Evolutionary conservation across 2,888 invertebrate species (phyloP).

Genomic region (Ptychoptera albimana): DNA sequence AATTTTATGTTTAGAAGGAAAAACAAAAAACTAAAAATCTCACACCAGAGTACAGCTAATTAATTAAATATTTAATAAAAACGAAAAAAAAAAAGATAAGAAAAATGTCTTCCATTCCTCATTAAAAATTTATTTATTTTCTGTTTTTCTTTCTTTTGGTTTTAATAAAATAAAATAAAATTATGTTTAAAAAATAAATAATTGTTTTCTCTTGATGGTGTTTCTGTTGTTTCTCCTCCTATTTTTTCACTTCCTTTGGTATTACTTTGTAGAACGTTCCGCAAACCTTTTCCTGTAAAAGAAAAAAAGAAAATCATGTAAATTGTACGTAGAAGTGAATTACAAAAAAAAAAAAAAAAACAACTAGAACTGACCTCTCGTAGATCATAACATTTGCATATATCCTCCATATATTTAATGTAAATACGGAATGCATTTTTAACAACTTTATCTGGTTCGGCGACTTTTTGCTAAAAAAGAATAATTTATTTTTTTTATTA

Average conservation of each 20-base stretch:
- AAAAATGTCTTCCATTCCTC: not conserved
- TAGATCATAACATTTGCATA: too few species aligned
- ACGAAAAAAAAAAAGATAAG: not conserved
- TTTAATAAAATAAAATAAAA: too few species aligned
- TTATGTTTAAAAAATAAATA: too few species aligned
- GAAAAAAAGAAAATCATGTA: slow-evolving; percentile 8
- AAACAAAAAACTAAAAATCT: too few species aligned
- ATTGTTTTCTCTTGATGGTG: too few species aligned
- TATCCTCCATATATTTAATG: slow-evolving; percentile 5
- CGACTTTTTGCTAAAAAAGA: slow-evolving; percentile 13
- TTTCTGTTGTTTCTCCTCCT: too few species aligned
- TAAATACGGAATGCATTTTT: slow-evolving; percentile 19
- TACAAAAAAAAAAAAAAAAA: slow-evolving; percentile 1
- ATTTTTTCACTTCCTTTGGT: too few species aligned
- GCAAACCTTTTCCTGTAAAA: slow-evolving; percentile 14
- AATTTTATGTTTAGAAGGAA: too few species aligned
- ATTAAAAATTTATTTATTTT: not conserved
- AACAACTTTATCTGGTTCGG: slow-evolving; percentile 20
- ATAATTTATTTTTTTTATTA: not conserved
- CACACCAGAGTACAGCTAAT: too few species aligned
- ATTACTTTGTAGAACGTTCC: too few species aligned
- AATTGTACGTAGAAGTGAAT: slow-evolving; percentile 15
- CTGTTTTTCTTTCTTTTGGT: too few species aligned
- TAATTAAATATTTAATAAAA: not conserved
- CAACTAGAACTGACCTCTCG: slow-evolving; percentile 10